phyloP scores from a whole-genome alignment of 2,888 invertebrate species.

The Aphidoletes aphidimyza region DNA sequence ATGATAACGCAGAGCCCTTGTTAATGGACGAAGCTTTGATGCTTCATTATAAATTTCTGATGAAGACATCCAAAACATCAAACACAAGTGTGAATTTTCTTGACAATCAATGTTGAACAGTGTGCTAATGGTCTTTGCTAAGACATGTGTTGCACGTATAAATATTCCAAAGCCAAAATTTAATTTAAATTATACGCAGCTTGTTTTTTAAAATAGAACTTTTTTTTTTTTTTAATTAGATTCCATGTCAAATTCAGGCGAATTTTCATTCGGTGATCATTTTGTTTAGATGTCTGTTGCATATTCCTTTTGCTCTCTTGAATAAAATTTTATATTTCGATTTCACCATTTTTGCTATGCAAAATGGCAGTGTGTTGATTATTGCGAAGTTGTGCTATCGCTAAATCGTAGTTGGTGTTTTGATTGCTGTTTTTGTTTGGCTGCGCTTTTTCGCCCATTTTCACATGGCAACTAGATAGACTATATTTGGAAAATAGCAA shows the following conservation, averaged over 20 bases:
- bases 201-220: background rate
- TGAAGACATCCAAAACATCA: background rate
- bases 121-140: background rate
- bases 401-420: background rate
- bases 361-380: background rate
- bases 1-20: too few species aligned
- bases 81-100: background rate
- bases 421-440: background rate
- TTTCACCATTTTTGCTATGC: background rate
- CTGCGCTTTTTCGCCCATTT: background rate
- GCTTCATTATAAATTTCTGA: constrained; percentile 1
- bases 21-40: background rate
- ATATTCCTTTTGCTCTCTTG: background rate
- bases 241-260: background rate
- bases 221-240: background rate
- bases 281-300: background rate
- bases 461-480: background rate
- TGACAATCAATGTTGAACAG: background rate
- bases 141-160: too few species aligned
- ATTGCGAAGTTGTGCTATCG: background rate
- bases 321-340: background rate
- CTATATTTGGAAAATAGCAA: too few species aligned
- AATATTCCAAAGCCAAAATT: too few species aligned
- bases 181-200: too few species aligned
- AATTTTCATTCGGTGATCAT: background rate